Evolutionary conservation across 2,888 invertebrate species (phyloP), one percentile per base, ranked within the genome.

Genomic region (Hipparchia semele): DNA sequence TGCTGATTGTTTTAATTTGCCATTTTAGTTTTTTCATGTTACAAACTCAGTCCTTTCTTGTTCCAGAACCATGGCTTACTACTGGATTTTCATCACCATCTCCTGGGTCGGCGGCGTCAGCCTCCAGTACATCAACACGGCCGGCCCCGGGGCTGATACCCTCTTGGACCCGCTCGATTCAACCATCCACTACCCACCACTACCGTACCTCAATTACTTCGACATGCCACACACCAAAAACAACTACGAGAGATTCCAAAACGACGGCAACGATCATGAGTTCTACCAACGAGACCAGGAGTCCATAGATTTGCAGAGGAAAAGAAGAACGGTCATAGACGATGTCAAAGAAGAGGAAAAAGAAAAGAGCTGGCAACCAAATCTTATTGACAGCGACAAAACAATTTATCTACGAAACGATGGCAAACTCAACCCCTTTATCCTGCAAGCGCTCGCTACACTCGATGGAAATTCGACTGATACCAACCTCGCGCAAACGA

Each of bases 21-120:
- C 39, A 4, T 39, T 39, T 59, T 8, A 23, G 33, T 7, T 12
- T 12, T 1, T 60, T 60, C 33, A 4, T 46, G 8, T 46, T 0
- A 12, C 10, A n/a, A 60, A 33, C 5, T 7, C n/a, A 61, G 13
- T 56, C 13, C 56, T 68, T 59, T 7, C 23, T 66, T 13, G 66
- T 75, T 90, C 88, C 91, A 92, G 92, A 87, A 90, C 59, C 78
- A 94, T 94, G 93, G 83, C 86, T 68, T 85, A 85, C 80, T 89
- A 87, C 73, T 90, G 89, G 90, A 84, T 93, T 54, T 83, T 93
- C 76, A 83, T 92, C 78, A 83, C 86, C 2, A 80, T 90, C 77
- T 86, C 90, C 1, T 92, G 91, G 86, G 78, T 92, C 72, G 89
- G 92, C 72, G 78, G 84, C 12, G 93, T 82, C 72, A 88, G 90